phyloP scores from a whole-genome alignment of 1,140 invertebrate genomes.

The Calephelis nemesis region DNA sequence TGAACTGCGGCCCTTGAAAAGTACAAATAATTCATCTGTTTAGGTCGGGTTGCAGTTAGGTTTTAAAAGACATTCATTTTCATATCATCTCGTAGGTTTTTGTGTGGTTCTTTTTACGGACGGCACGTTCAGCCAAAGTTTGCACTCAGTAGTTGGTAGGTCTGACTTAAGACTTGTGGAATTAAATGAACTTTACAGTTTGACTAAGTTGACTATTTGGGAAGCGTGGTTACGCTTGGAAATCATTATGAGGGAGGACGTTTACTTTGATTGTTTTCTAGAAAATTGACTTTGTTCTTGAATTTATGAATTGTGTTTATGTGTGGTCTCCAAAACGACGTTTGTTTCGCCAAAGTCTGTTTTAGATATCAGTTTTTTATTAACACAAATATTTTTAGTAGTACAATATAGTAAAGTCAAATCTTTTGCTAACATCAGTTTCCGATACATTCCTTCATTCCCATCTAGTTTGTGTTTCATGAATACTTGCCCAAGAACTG shows the following conservation, averaged over 20 bases:
- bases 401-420: no score
- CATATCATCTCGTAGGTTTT: constrained; percentile 48
- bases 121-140: constrained; percentile 32
- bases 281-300: constrained; percentile 57
- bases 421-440: no score
- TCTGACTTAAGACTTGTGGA: constrained; percentile 49
- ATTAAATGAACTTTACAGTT: constrained; percentile 62
- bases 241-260: constrained; percentile 39
- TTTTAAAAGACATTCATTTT: constrained; percentile 58
- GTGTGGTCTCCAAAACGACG: constrained; percentile 51
- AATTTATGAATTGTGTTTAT: constrained; percentile 70
- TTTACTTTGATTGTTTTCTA: constrained; percentile 48
- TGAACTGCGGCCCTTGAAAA: constrained; percentile 50
- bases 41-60: constrained; percentile 57
- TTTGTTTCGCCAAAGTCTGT: not conserved
- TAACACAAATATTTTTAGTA: not conserved
- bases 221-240: constrained; percentile 31
- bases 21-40: constrained; percentile 70
- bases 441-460: no score
- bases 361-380: constrained; percentile 5
- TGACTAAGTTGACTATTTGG: constrained; percentile 37
- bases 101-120: constrained; percentile 11
- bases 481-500: constrained; percentile 31
- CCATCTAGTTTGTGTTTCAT: not conserved
- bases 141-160: constrained; percentile 33